Evolutionary conservation across 2,113 vertebrate genomes (phyloP), one percentile per base, ranked within the genome.

Genomic region (Vireo altiloquus): DNA sequence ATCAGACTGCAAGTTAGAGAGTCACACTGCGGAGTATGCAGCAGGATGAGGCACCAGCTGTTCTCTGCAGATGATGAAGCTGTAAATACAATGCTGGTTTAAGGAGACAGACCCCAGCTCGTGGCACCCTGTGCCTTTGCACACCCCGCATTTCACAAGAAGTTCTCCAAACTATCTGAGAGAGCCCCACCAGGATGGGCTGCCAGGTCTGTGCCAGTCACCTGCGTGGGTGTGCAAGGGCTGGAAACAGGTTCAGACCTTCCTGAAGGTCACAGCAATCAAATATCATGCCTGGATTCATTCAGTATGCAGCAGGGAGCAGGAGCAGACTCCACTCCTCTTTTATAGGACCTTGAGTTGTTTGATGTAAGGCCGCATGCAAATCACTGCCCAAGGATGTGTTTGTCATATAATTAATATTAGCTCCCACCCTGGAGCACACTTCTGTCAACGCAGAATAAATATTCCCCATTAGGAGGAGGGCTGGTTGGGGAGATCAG

Each of bases 351-450:
- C 95, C 94, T 95, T 93, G 87, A 94, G 90, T 47, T 68, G 60
- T 90, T 80, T 94, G 90, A 91, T 93, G 71, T 91, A 91, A 95
- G 84, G 74, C 95, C 2, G 1, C 88, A 94, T 92, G 93, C 72
- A 93, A 94, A 96, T 95, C 88, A 81, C 64, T 93, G 76, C 72
- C 93, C 88, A 95, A 93, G 92, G 96, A 95, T 96, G 85, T 86
- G 79, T 96, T 88, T 96, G 94, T 92, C 94, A 90, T 87, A 68
- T 93, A 93, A 94, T 97, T 95, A 97, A 96, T 95, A 89, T 84
- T 87, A 95, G 74, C 83, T 96, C 44, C 85, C 70, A 88, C 75
- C 85, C 87, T 11, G 54, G 25, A 95, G 85, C 92, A 77, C 27
- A 2, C 6, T 93, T 83, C 87, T 90, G 87, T 88, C 95, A 95